phyloP scores from a whole-genome alignment of 2,888 invertebrate species.

The Amphipyra tragopoginis region DNA sequence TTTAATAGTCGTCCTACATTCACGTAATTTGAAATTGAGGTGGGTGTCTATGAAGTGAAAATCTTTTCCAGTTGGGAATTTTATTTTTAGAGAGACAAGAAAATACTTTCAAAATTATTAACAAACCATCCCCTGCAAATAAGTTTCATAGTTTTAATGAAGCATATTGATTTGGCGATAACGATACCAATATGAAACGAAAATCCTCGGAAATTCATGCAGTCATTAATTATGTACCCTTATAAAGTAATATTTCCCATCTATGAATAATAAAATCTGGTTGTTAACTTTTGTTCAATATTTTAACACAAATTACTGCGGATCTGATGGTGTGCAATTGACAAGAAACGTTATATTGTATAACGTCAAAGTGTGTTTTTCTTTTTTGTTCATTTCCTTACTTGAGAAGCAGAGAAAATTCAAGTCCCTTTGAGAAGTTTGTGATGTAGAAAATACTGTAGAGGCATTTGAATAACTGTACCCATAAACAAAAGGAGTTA shows the following conservation, averaged over 20 bases:
- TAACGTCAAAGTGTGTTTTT: slow-evolving; percentile 11
- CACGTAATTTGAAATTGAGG: too few relatives aligned
- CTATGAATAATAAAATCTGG: slow-evolving; percentile 35
- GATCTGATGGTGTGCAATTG: slow-evolving; percentile 1
- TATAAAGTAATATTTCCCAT: slow-evolving; percentile 25
- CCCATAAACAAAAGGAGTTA: slow-evolving; percentile 47
- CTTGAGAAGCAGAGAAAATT: neutral
- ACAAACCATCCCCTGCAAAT: too few relatives aligned
- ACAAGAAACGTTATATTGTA: neutral
- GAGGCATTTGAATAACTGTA: neutral
- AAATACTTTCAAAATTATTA: too few relatives aligned
- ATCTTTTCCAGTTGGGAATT: too few relatives aligned
- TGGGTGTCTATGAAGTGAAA: too few relatives aligned
- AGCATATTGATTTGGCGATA: neutral
- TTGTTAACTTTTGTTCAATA: slow-evolving; percentile 30
- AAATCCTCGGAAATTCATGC: slow-evolving; percentile 4
- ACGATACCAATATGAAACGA: neutral
- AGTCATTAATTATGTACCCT: slow-evolving; percentile 30
- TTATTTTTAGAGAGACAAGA: too few relatives aligned
- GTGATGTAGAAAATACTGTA: neutral
- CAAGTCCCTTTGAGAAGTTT: neutral
- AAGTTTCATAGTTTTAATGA: too few relatives aligned
- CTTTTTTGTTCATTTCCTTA: neutral
- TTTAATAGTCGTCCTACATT: too few relatives aligned
- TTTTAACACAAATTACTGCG: slow-evolving; percentile 19